These are phyloP conservation scores for Odobenus rosmarus DNA, from an alignment of 2,113 vertebrate species.

Conservation along the genomic window DNA sequence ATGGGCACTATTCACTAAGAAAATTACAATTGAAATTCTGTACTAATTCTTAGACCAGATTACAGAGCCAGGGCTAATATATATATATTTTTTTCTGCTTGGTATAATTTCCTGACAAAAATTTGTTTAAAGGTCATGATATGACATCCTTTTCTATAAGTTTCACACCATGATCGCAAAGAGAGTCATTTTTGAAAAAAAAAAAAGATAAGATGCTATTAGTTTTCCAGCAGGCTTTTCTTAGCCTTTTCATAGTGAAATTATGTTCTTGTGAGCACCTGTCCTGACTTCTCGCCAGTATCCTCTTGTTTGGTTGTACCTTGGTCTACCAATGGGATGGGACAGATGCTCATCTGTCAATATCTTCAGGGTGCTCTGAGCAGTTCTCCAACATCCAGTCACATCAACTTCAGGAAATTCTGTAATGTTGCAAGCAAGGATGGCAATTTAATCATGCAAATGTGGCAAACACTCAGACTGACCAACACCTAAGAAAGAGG, in stretches of 20 bases:
- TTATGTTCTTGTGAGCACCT: not conserved
- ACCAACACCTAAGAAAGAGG: not conserved
- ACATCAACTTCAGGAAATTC: not conserved
- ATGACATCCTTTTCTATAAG: not conserved
- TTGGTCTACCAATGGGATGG: not conserved
- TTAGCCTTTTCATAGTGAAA: not conserved
- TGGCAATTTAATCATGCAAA: not conserved
- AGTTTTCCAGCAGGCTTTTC: not conserved
- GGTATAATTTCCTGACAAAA: not conserved
- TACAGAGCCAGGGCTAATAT: not conserved
- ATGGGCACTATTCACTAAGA: not conserved
- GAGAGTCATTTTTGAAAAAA: not conserved
- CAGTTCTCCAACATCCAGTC: not conserved
- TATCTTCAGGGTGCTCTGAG: not conserved
- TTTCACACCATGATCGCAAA: not conserved
- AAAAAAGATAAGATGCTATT: not conserved
- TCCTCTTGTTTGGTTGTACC: not conserved
- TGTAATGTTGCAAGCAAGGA: not conserved
- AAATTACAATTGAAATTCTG: not conserved
- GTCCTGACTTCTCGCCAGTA: not conserved
- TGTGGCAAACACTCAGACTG: not conserved
- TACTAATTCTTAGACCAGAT: not conserved
- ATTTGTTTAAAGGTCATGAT: not conserved
- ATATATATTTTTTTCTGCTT: not conserved
- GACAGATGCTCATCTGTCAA: not conserved